Conservation (phyloP, 2,113 vertebrate species). For the Rhombomys opimus region DNA sequence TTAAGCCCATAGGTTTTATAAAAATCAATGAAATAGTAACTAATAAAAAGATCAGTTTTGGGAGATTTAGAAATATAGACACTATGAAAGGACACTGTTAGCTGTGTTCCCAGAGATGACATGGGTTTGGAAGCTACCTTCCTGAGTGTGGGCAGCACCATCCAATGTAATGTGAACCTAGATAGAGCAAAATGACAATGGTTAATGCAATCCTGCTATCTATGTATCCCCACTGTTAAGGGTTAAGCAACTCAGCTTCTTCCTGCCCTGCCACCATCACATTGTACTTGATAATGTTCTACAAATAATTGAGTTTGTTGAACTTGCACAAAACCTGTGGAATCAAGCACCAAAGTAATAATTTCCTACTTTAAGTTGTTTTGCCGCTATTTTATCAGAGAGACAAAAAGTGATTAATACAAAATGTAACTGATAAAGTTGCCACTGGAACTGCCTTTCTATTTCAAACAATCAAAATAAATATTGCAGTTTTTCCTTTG, state of each 20-base stretch:
- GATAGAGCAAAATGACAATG: not conserved
- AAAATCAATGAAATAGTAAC: not conserved
- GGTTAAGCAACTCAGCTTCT: not conserved
- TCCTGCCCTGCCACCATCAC: not conserved
- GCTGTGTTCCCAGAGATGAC: not conserved
- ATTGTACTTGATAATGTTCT: not conserved
- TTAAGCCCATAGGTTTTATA: not conserved
- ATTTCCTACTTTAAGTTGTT: not conserved
- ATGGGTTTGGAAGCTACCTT: not conserved
- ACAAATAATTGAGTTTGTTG: not conserved
- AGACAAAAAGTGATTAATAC: not conserved
- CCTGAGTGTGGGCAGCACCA: not conserved
- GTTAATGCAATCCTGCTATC: not conserved
- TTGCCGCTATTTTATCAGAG: not conserved
- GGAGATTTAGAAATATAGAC: not conserved
- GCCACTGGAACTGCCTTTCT: not conserved
- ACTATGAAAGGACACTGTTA: not conserved
- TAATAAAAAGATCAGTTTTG: not conserved
- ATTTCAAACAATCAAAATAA: constrained; percentile 26
- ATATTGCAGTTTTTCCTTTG: not conserved
- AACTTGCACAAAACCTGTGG: not conserved
- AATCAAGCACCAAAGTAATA: not conserved
- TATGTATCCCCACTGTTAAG: too few species aligned
- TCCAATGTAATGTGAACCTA: not conserved
- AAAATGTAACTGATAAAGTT: not conserved